phyloP scores from a whole-genome alignment of 2,888 invertebrate genomes.

The Dynastes maya region DNA sequence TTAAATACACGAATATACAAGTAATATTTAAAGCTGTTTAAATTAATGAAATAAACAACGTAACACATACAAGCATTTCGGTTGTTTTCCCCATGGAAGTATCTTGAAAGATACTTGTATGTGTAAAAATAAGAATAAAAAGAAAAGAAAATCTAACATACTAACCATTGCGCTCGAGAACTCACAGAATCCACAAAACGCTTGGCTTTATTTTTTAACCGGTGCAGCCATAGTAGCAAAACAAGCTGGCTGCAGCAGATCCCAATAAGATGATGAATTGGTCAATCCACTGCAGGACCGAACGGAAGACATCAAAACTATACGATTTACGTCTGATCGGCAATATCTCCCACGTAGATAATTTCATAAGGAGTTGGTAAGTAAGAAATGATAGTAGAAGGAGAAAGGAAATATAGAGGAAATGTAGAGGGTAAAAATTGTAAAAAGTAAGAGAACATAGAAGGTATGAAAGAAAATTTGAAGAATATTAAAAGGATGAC shows the following conservation, averaged over 20 bases:
- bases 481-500: slow-evolving; percentile 4
- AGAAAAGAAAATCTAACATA: slow-evolving; percentile 61
- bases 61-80: slow-evolving; percentile 32
- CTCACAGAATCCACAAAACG: slow-evolving; percentile 65
- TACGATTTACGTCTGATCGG: slow-evolving; percentile 51
- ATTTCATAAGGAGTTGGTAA: slow-evolving; percentile 44
- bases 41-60: slow-evolving; percentile 25
- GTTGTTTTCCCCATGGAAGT: not conserved
- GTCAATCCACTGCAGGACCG: slow-evolving; percentile 64
- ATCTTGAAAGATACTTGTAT: slow-evolving; percentile 20
- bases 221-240: slow-evolving; percentile 63
- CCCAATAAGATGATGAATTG: slow-evolving; percentile 61
- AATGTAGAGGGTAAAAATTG: not conserved
- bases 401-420: slow-evolving; percentile 4
- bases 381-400: not conserved
- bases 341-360: slow-evolving; percentile 51
- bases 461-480: slow-evolving; percentile 33
- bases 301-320: slow-evolving; percentile 60
- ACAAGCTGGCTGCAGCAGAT: slow-evolving; percentile 67
- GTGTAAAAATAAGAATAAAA: slow-evolving; percentile 49
- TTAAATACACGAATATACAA: slow-evolving; percentile 26
- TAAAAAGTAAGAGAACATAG: not conserved
- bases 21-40: slow-evolving; percentile 20
- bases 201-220: slow-evolving; percentile 62
- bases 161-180: slow-evolving; percentile 65